phyloP scores from a whole-genome alignment of 2,113 vertebrate genomes.

The Cranoglanis bouderius region DNA sequence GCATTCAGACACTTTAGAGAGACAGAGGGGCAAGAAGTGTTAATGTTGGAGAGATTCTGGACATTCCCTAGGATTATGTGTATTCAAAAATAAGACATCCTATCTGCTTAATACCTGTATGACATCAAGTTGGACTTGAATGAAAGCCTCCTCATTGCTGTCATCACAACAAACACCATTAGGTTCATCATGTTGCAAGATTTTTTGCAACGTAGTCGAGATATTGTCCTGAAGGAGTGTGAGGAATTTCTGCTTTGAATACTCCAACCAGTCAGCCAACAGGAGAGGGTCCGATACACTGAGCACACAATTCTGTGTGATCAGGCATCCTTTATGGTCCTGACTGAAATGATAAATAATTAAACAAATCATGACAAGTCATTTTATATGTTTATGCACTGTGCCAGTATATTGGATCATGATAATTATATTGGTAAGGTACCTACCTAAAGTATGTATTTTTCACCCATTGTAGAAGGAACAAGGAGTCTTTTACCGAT shows the following conservation, averaged over 20 bases:
- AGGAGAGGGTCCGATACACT: slow-evolving; percentile 44
- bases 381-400: not conserved
- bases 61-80: not conserved
- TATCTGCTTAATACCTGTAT: slow-evolving; percentile 57
- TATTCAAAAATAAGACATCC: not conserved
- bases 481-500: slow-evolving; percentile 5
- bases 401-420: not conserved
- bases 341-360: slow-evolving; percentile 51
- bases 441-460: slow-evolving; percentile 58
- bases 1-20: slow-evolving; percentile 54
- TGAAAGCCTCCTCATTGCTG: slow-evolving; percentile 47
- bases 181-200: slow-evolving; percentile 18
- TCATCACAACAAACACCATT: not conserved
- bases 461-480: slow-evolving; percentile 56
- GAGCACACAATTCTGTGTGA: slow-evolving; percentile 2
- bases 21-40: not conserved
- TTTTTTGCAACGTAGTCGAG: slow-evolving; percentile 18
- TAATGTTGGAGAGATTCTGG: not conserved
- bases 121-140: slow-evolving; percentile 60
- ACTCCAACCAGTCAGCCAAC: slow-evolving; percentile 38
- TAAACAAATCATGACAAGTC: not conserved
- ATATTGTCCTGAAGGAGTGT: slow-evolving; percentile 38
- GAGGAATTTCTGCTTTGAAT: slow-evolving; percentile 51
- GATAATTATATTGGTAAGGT: not conserved
- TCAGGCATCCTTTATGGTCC: slow-evolving; percentile 12